Conservation (phyloP, 1,140 invertebrate species). For the Antheraea mylitta region DNA sequence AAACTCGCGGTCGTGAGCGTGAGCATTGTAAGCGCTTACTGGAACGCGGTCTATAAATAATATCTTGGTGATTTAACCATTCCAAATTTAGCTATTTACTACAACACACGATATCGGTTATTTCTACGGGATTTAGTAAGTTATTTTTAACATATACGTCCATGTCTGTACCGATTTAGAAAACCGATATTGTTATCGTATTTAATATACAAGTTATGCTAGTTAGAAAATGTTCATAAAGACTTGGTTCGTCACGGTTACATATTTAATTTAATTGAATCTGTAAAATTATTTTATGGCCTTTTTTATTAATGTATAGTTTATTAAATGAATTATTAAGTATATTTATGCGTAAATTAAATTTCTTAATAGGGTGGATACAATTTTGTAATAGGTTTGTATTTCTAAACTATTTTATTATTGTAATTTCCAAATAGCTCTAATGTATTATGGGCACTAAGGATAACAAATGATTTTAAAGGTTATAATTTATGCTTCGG, state of each 20-base stretch:
- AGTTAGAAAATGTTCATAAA: conserved; percentile 59
- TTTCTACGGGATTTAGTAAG: conserved; percentile 27
- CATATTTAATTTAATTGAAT: conserved; percentile 29
- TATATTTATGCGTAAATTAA: conserved; percentile 25
- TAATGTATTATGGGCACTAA: conserved; percentile 14
- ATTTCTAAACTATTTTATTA: conserved; percentile 17
- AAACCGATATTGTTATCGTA: conserved; percentile 32
- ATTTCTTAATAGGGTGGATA: background rate
- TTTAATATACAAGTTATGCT: conserved; percentile 40
- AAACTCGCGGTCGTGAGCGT: too few species aligned
- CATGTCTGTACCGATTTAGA: conserved; percentile 30
- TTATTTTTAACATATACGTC: conserved; percentile 28
- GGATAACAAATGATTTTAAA: conserved; percentile 8
- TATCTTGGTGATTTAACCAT: too few species aligned
- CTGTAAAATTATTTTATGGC: conserved; percentile 66
- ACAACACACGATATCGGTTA: conserved; percentile 20
- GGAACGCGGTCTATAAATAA: too few species aligned
- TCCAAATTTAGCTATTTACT: background rate
- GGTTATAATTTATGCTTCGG: conserved; percentile 26
- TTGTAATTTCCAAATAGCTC: conserved; percentile 10
- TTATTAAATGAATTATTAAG: conserved; percentile 20
- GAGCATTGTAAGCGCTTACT: too few species aligned
- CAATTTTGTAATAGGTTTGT: conserved; percentile 14
- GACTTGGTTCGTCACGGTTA: conserved; percentile 40
- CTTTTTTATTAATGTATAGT: conserved; percentile 44